phyloP scores from a whole-genome alignment of 2,888 invertebrate genomes.

The Camponotus fellah region DNA sequence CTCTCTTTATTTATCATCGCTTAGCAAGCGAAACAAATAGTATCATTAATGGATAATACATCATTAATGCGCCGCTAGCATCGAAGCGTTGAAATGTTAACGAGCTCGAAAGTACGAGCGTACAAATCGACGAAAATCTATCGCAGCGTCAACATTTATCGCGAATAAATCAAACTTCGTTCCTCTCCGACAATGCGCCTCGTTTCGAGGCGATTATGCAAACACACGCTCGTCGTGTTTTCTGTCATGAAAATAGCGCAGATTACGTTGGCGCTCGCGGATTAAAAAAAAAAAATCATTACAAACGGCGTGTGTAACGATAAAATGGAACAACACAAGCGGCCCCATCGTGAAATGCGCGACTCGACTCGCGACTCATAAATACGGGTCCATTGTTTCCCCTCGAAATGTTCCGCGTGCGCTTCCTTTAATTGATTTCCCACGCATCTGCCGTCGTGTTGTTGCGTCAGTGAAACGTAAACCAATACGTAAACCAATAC shows the following conservation, averaged over 20 bases:
- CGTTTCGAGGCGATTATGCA: conserved; percentile 42
- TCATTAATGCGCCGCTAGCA: conserved; percentile 15
- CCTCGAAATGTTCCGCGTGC: conserved; percentile 39
- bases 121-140: conserved; percentile 40
- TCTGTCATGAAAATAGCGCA: conserved; percentile 42
- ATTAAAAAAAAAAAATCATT: conserved; percentile 13
- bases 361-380: conserved; percentile 59
- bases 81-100: conserved; percentile 41
- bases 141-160: not conserved
- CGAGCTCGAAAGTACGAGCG: conserved; percentile 14
- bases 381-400: conserved; percentile 63
- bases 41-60: not conserved
- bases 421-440: conserved; percentile 66
- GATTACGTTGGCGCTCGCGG: conserved; percentile 15
- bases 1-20: not conserved
- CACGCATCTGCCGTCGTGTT: conserved; percentile 49
- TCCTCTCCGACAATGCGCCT: conserved; percentile 30
- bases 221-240: conserved; percentile 27
- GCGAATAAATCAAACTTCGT: conserved; percentile 45
- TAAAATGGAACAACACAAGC: conserved; percentile 33
- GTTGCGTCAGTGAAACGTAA: conserved; percentile 36
- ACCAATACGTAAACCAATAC: conserved; percentile 59
- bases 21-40: not conserved
- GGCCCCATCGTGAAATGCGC: conserved; percentile 49
- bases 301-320: conserved; percentile 24